Base-by-base conservation (phyloP, 2,888 invertebrate genomes). In the Drosophila rellima region DNA sequence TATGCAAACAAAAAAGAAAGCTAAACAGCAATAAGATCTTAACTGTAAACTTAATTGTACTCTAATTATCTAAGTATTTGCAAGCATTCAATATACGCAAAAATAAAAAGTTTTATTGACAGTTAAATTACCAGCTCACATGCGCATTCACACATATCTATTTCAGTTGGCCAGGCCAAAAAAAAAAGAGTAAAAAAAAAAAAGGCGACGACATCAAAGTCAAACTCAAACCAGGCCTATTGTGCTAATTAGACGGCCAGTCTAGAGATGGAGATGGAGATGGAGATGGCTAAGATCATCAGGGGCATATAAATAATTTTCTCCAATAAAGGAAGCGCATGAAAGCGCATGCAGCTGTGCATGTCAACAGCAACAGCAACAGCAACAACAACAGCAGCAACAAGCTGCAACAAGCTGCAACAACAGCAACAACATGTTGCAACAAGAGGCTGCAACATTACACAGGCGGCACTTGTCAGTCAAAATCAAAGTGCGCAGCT, bases 381-480 rank as follows among this genome's bases (percentile, higher is more conserved):
- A 63, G 0, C 70, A 51, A 8, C 64, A 54, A 35, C 69, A 54
- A 40, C 65, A 64, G 44, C 62, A 59, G 40, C 59, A 35, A 57
- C 61, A 20, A 0, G 29, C 29, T 10, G 29, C 29, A 29, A 29
- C 23, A 23, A 50, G 44, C 57, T 56, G 8, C 33, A 33, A 33
- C 31, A 11, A 11, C 31, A 11, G 11, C 31, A 31, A 20, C 68
- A 50, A 44, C 55, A 56, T n/a, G n/a, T n/a, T n/a, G 1, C 23
- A 23, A 23, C 23, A 23, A 23, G 42, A 23, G 42, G 59, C 78
- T 76, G 47, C 85, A 68, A 59, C 71, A 64, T 67, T 63, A 71
- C 66, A 82, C 88, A 82, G 80, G 85, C 90, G 89, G 85, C 89
- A 87, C 87, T 90, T 91, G 90, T 90, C 91, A 84, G 91, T 90